phyloP scores from a whole-genome alignment of 2,888 invertebrate genomes.

The Aphodius granarius region DNA sequence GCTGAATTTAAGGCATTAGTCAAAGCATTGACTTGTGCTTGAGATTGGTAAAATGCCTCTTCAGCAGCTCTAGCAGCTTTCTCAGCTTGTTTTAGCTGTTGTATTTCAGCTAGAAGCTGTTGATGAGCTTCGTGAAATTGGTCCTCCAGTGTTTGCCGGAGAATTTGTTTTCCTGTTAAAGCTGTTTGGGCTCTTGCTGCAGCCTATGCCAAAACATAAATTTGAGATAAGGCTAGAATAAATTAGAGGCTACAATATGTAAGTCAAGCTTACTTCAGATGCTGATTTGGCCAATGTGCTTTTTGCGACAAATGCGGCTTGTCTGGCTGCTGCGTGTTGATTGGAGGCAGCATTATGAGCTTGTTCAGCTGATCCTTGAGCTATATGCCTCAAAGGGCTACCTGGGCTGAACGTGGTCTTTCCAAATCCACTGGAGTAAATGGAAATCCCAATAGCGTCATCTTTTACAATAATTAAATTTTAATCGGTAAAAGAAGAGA shows the following conservation, averaged over 20 bases:
- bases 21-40: slow-evolving; percentile 65
- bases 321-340: slow-evolving; percentile 3
- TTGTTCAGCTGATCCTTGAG: slow-evolving; percentile 12
- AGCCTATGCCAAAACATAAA: slow-evolving; percentile 54
- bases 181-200: slow-evolving; percentile 67
- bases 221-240: not conserved
- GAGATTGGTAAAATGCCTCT: slow-evolving; percentile 63
- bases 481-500: too few relatives aligned
- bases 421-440: not conserved
- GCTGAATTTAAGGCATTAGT: slow-evolving; percentile 76
- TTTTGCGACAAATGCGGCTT: slow-evolving; percentile 6
- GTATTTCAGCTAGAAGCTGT: slow-evolving; percentile 67
- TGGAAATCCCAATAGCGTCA: not conserved
- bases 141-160: slow-evolving; percentile 63
- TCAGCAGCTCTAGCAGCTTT: slow-evolving; percentile 69
- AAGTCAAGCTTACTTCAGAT: not conserved
- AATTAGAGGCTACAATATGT: not conserved
- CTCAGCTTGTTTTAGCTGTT: slow-evolving; percentile 74
- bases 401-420: not conserved
- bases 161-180: slow-evolving; percentile 63
- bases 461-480: too few relatives aligned
- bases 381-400: not conserved
- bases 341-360: slow-evolving; percentile 12
- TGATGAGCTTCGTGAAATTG: slow-evolving; percentile 72
- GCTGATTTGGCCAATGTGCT: slow-evolving; percentile 13